phyloP scores from a whole-genome alignment of 2,113 vertebrate genomes.

The Heterotis niloticus region DNA sequence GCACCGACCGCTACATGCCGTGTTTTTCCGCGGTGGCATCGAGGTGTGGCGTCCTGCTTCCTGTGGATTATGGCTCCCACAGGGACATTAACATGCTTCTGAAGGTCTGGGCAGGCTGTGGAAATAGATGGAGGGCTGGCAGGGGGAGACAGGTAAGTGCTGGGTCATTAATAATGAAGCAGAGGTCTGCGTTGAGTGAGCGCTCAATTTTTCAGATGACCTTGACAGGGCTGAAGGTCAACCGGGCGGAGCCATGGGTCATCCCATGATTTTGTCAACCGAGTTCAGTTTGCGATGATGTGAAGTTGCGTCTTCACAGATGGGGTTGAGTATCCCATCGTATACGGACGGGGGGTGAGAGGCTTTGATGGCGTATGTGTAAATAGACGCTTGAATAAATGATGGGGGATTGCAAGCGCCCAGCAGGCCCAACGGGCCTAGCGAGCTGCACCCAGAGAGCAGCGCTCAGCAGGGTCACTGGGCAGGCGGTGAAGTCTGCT shows the following conservation, averaged over 20 bases:
- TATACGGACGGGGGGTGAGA: not conserved
- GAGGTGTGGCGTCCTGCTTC: not conserved
- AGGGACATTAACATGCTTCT: not conserved
- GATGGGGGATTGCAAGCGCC: slow-evolving; percentile 44
- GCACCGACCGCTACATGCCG: too few species aligned
- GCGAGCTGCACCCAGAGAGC: slow-evolving; percentile 24
- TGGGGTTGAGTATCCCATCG: slow-evolving; percentile 10
- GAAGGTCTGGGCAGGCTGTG: not conserved
- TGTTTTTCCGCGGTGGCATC: too few species aligned
- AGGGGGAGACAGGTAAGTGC: not conserved
- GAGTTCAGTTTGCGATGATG: not conserved
- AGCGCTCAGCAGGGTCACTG: slow-evolving; percentile 28
- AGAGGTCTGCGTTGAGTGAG: too few species aligned
- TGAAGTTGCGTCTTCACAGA: slow-evolving; percentile 14
- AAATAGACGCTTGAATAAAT: slow-evolving; percentile 64
- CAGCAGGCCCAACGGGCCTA: slow-evolving; percentile 5
- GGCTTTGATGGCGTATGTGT: slow-evolving; percentile 51
- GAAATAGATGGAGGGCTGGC: not conserved
- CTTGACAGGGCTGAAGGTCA: not conserved
- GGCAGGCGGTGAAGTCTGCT: slow-evolving; percentile 30
- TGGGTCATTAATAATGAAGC: not conserved
- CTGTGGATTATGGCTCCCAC: not conserved
- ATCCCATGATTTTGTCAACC: not conserved
- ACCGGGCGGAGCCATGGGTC: not conserved
- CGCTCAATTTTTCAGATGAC: too few species aligned